Evolutionary conservation across 2,113 vertebrate genomes (phyloP), one percentile per base, ranked within the genome.

Genomic region (Pitta sordida): DNA sequence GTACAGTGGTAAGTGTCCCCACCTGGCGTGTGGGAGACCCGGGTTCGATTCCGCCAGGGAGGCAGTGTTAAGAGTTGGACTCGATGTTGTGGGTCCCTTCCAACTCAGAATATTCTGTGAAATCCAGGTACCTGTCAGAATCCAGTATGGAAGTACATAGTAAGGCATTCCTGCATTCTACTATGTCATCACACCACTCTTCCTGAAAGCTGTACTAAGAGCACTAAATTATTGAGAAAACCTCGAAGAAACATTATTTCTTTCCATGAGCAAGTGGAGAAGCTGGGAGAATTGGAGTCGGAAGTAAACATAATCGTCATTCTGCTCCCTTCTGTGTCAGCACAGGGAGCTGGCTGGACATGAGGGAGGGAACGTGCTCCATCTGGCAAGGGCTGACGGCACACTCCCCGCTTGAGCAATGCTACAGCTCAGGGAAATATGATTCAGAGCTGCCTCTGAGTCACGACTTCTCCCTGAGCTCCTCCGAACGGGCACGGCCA

Each of bases 381-480:
- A 37, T 59, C 74, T 94, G 89, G 91, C 89, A 53, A 34, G 49
- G 56, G 62, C 85, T 86, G 79, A 60, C 7, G 49, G 84, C 92
- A 83, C 11, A 48, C 84, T 95, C 91, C 83, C 88, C 16, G 1
- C 67, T 95, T 94, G 86, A 82, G 95, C 94, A 96, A 96, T 16
- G 62, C 69, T 58, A 15, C 75, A 86, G 86, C 91, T 81, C 58
- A 67, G 70, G 88, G 94, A 90, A 93, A 34, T 78, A 48, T 95
- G 95, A 95, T 76, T 96, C 95, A 97, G 90, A 92, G 37, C 76
- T 36, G 78, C 29, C 36, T 95, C 90, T 95, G 95, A 97, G 71
- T 91, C 90, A 95, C 23, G 21, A 6, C 15, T 94, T 69, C 90
- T 91, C 80, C 58, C 63, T 27, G 41, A 90, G 83, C 80, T 69